Evolutionary conservation across 2,113 vertebrate species (phyloP).

Genomic region (Meriones unguiculatus): DNA sequence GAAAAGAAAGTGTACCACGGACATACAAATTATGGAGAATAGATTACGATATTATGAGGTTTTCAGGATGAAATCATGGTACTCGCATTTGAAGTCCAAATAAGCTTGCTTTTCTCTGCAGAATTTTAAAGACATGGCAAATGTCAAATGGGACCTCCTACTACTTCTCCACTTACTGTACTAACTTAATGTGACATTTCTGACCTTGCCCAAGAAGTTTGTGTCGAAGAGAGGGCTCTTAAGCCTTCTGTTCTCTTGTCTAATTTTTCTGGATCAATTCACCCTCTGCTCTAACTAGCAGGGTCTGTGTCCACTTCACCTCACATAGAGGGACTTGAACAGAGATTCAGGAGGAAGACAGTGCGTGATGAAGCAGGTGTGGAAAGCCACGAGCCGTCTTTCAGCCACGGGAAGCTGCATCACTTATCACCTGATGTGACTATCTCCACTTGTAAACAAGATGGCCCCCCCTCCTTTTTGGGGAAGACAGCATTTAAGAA

Average conservation of each 20-base stretch:
- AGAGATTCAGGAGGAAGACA: background rate
- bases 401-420: background rate
- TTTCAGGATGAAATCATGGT: background rate
- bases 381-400: background rate
- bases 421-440: background rate
- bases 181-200: background rate
- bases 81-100: background rate
- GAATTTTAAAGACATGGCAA: constrained; percentile 29
- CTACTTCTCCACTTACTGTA: background rate
- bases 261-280: background rate
- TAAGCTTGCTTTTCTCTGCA: background rate
- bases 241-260: background rate
- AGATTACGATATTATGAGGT: background rate
- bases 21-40: background rate
- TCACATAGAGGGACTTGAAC: background rate
- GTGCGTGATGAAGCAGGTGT: background rate
- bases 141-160: background rate
- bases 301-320: background rate
- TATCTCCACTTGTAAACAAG: background rate
- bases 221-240: background rate
- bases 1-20: background rate
- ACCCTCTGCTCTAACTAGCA: background rate
- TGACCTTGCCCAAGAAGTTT: background rate
- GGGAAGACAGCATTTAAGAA: background rate
- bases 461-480: background rate